Evolutionary conservation across 2,113 vertebrate genomes (phyloP).

Genomic region (pig (Sus scrofa)): DNA sequence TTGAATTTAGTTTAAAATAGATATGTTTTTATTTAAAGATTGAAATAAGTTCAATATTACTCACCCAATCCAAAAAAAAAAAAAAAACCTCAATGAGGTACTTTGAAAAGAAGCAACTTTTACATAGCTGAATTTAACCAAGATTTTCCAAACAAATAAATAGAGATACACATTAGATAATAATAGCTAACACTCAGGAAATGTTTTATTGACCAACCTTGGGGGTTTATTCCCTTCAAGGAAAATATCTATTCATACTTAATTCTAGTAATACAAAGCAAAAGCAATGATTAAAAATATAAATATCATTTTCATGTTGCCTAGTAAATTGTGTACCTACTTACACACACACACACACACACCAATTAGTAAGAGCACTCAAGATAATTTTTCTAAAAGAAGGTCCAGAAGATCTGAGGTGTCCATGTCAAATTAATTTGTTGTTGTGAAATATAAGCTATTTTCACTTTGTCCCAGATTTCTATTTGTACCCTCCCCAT

Average conservation of each 20-base stretch:
- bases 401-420: neutral
- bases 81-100: neutral
- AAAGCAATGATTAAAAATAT: slow-evolving; percentile 48
- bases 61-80: neutral
- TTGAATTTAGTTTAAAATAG: slow-evolving; percentile 23
- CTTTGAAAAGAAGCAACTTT: neutral
- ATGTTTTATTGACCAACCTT: neutral
- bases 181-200: neutral
- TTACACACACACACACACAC: neutral
- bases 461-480: neutral
- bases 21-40: neutral
- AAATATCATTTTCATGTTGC: slow-evolving; percentile 15
- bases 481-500: neutral
- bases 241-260: slow-evolving; percentile 22
- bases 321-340: neutral
- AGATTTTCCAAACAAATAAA: neutral
- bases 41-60: neutral
- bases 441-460: neutral
- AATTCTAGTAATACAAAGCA: neutral
- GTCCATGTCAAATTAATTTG: neutral
- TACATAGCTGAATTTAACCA: neutral
- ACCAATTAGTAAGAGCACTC: neutral
- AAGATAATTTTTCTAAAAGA: neutral
- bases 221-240: slow-evolving; percentile 7
- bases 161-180: neutral